Evolutionary conservation across 2,888 invertebrate species (phyloP).

Genomic region (Cacoxenus indagator): DNA sequence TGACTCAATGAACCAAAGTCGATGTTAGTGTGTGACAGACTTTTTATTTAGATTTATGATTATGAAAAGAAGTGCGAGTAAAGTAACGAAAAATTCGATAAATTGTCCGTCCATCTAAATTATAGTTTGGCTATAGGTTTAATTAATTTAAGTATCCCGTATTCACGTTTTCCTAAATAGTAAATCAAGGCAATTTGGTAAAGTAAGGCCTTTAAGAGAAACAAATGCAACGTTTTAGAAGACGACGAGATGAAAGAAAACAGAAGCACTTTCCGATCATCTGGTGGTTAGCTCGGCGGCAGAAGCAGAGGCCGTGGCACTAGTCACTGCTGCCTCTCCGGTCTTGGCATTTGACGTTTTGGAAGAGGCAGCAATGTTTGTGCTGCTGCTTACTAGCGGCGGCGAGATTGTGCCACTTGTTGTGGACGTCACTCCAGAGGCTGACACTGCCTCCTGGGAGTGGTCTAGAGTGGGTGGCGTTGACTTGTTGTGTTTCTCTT

Average conservation of each 20-base stretch:
- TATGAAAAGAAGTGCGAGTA: too few species aligned
- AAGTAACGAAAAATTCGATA: too few species aligned
- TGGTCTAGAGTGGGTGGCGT: slow-evolving; percentile 19
- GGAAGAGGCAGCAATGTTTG: slow-evolving; percentile 49
- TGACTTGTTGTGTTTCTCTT: slow-evolving; percentile 30
- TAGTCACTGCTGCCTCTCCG: slow-evolving; percentile 68
- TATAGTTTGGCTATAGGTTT: neutral
- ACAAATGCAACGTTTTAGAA: neutral
- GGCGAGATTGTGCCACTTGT: slow-evolving; percentile 66
- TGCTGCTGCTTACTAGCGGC: slow-evolving; percentile 69
- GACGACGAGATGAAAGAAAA: neutral
- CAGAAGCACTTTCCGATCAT: neutral
- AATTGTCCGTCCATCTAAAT: too few species aligned
- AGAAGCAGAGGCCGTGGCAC: slow-evolving; percentile 47
- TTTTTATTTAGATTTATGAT: too few species aligned
- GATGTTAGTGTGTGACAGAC: too few species aligned
- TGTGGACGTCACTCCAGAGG: slow-evolving; percentile 66
- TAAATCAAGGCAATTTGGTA: too few species aligned
- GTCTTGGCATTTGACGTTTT: too few species aligned
- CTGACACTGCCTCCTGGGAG: slow-evolving; percentile 45
- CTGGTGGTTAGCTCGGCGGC: neutral
- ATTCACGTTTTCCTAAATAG: too few species aligned
- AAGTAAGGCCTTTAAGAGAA: neutral
- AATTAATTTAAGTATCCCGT: neutral
- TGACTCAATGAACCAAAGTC: slow-evolving; percentile 29